phyloP scores from a whole-genome alignment of 2,797 vertebrate genomes.

The Acipenser ruthenus region DNA sequence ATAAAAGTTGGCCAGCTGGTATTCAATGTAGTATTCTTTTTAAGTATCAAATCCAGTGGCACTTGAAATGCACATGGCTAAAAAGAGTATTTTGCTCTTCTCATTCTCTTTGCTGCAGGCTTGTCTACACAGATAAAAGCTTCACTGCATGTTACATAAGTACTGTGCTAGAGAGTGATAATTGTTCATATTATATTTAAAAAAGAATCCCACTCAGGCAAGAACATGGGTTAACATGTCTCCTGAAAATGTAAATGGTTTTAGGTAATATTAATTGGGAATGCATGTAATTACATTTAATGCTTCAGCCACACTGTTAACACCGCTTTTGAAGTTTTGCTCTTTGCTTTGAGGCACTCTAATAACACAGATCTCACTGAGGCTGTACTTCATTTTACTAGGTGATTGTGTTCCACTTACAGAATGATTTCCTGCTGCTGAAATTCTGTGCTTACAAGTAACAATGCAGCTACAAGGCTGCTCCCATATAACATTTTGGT shows the following conservation, averaged over 20 bases:
- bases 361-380: conserved; percentile 2
- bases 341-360: conserved; percentile 7
- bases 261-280: conserved; percentile 10
- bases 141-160: not conserved
- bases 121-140: conserved; percentile 4
- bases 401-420: not conserved
- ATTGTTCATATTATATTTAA: conserved; percentile 9
- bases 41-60: too few relatives aligned
- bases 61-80: not conserved
- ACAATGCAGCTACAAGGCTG: conserved; percentile 25
- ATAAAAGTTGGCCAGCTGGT: too few relatives aligned
- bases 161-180: conserved; percentile 3
- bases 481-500: not conserved
- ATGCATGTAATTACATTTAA: conserved; percentile 4
- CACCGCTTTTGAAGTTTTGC: conserved; percentile 4
- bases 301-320: conserved; percentile 10
- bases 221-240: not conserved
- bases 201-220: not conserved
- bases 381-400: conserved; percentile 7
- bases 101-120: conserved; percentile 5
- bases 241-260: conserved; percentile 8
- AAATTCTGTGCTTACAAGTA: conserved; percentile 18
- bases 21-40: too few relatives aligned
- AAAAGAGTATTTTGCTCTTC: not conserved
- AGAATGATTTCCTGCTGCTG: conserved; percentile 8